These are phyloP conservation scores for Philereme vetulata DNA, from an alignment of 2,888 invertebrate species.

Conservation along the genomic window DNA sequence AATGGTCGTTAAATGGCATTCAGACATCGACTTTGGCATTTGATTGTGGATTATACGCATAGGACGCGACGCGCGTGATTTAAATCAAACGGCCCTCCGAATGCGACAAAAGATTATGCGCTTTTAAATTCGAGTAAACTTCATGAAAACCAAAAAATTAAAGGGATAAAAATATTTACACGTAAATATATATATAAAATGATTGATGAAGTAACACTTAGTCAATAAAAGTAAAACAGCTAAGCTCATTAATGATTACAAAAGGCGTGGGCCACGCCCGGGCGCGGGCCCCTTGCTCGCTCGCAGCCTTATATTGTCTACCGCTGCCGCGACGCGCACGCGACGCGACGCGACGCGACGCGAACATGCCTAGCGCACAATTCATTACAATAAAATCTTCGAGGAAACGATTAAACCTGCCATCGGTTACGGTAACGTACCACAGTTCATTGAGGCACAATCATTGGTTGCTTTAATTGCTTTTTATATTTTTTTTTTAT, in stretches of 20 bases:
- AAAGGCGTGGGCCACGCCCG: slow-evolving; percentile 76
- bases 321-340: slow-evolving; percentile 49
- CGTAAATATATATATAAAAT: slow-evolving; percentile 79
- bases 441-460: slow-evolving; percentile 84
- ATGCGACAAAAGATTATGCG: slow-evolving; percentile 30
- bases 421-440: slow-evolving; percentile 83
- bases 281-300: slow-evolving; percentile 59
- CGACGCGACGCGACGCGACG: slow-evolving; percentile 31
- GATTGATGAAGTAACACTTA: slow-evolving; percentile 83
- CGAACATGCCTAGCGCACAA: slow-evolving; percentile 59
- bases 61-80: slow-evolving; percentile 30
- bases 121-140: slow-evolving; percentile 77
- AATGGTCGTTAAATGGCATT: slow-evolving; percentile 74
- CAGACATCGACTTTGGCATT: slow-evolving; percentile 81
- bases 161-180: slow-evolving; percentile 82
- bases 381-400: slow-evolving; percentile 66
- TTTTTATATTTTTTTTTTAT: slow-evolving; percentile 66
- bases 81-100: slow-evolving; percentile 31
- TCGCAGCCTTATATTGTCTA: slow-evolving; percentile 73
- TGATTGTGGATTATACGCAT: slow-evolving; percentile 61
- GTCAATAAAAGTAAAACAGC: slow-evolving; percentile 81
- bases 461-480: slow-evolving; percentile 83
- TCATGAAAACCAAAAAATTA: slow-evolving; percentile 76
- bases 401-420: slow-evolving; percentile 79
- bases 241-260: slow-evolving; percentile 83